Conservation (phyloP, 64 coral and sea anemone genomes). For the Trachythela sp. region DNA sequence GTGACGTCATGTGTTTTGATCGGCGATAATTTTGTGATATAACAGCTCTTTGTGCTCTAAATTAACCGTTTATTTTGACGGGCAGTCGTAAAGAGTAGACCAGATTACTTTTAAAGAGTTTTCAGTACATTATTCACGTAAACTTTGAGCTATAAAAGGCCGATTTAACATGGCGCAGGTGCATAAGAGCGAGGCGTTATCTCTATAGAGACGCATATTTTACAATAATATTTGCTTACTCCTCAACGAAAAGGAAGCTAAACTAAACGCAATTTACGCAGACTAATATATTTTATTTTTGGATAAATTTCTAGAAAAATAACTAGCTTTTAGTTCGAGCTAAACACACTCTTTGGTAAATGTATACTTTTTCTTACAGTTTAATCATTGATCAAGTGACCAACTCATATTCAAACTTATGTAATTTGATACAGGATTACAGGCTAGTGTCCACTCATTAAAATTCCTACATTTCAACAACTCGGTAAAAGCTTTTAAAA, state of each 20-base stretch:
- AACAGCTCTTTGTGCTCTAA: not conserved
- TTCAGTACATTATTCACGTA: not conserved
- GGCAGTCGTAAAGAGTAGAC: not conserved
- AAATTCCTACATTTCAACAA: too few species aligned
- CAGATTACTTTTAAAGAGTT: not conserved
- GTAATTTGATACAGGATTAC: too few species aligned
- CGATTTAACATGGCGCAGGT: not conserved
- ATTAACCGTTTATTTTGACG: not conserved
- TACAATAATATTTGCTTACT: constrained; percentile 20
- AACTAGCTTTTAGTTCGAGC: too few species aligned
- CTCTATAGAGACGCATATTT: constrained; percentile 11
- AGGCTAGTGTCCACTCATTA: too few species aligned
- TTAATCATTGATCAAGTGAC: too few species aligned
- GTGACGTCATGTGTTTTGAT: constrained; percentile 13
- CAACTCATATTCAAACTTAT: too few species aligned
- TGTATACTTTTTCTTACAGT: too few species aligned
- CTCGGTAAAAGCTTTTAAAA: too few species aligned
- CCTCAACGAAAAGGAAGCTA: not conserved
- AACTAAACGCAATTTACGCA: not conserved
- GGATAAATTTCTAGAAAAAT: not conserved
- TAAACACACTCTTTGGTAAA: too few species aligned
- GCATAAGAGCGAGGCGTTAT: not conserved
- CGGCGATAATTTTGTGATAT: not conserved
- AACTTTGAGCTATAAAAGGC: not conserved
- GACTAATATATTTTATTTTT: not conserved